Conservation (phyloP, 1,140 invertebrate species). For the Drosophila obscura region DNA sequence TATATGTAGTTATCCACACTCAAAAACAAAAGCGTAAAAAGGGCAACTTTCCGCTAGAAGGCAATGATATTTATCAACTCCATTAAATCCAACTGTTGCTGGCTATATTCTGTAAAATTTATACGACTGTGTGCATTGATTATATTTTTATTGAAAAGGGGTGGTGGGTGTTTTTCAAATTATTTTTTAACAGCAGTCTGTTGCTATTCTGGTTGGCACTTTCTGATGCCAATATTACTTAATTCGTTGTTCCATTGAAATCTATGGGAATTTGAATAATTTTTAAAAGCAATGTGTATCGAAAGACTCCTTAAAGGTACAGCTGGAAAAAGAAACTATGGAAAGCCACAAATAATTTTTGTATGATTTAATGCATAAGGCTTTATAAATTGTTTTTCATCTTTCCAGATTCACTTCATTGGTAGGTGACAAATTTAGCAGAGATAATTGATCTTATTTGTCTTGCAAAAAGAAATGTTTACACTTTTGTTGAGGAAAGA, state of each 20-base stretch:
- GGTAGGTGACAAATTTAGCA: background rate
- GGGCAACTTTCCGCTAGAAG: conserved; percentile 22
- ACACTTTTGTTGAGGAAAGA: conserved; percentile 5
- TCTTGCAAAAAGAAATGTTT: conserved; percentile 1
- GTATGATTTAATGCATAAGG: too few relatives aligned
- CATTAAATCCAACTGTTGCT: conserved; percentile 53
- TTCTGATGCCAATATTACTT: too few relatives aligned
- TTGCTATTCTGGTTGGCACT: too few relatives aligned
- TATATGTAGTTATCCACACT: conserved; percentile 18
- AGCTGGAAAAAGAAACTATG: too few relatives aligned
- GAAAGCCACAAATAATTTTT: too few relatives aligned
- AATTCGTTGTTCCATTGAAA: too few relatives aligned
- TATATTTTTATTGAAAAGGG: conserved; percentile 5
- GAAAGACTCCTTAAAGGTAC: too few relatives aligned
- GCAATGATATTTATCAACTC: conserved; percentile 11
- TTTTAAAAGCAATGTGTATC: too few relatives aligned
- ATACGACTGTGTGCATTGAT: background rate
- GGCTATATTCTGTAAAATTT: conserved; percentile 31
- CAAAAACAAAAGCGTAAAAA: conserved; percentile 20
- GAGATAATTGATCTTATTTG: conserved; percentile 37
- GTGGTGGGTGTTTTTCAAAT: too few relatives aligned
- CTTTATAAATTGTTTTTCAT: background rate
- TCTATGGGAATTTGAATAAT: too few relatives aligned
- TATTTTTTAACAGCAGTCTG: too few relatives aligned
- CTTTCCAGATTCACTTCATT: background rate